Percentiles rank a stretch among this genome's conserved stretches.
Evolutionary conservation across 2,797 vertebrate species (phyloP).

Genomic region (Numenius phaeopus): DNA sequence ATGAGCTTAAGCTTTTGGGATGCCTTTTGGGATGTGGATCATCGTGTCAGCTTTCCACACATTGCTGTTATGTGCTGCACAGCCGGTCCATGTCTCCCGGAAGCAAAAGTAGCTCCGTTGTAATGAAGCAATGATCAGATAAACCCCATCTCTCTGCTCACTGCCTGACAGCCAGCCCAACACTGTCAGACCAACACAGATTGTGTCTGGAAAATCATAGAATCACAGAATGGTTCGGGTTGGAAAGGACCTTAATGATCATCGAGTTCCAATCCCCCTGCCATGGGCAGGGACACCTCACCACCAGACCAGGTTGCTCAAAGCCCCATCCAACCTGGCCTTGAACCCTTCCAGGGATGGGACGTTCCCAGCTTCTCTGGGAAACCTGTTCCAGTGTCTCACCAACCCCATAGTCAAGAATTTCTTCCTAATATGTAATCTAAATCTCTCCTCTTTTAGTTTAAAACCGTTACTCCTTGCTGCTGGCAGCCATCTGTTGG

Average conservation of each 20-base stretch:
- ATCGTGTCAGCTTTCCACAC: background rate
- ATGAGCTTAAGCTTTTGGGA: background rate
- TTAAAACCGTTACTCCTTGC: background rate
- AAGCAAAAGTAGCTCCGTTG: background rate
- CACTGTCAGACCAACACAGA: background rate
- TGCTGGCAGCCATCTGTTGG: background rate
- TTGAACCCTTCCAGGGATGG: too few species aligned
- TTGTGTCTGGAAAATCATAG: background rate
- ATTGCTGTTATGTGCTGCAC: accelerated
- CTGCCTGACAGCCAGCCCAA: background rate
- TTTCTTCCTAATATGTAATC: too few species aligned
- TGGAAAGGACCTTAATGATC: too few species aligned
- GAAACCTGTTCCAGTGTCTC: too few species aligned
- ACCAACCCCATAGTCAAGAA: too few species aligned
- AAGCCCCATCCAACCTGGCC: background rate
- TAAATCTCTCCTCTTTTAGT: background rate
- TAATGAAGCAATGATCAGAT: background rate
- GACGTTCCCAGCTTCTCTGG: too few species aligned
- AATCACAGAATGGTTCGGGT: too few species aligned
- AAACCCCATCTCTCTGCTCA: background rate
- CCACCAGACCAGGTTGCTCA: too few species aligned
- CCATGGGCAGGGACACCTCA: too few species aligned
- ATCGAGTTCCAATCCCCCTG: too few species aligned
- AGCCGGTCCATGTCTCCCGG: background rate
- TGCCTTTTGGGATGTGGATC: background rate